phyloP scores from a whole-genome alignment of 2,113 vertebrate genomes.

The Rhadina sibilatrix region DNA sequence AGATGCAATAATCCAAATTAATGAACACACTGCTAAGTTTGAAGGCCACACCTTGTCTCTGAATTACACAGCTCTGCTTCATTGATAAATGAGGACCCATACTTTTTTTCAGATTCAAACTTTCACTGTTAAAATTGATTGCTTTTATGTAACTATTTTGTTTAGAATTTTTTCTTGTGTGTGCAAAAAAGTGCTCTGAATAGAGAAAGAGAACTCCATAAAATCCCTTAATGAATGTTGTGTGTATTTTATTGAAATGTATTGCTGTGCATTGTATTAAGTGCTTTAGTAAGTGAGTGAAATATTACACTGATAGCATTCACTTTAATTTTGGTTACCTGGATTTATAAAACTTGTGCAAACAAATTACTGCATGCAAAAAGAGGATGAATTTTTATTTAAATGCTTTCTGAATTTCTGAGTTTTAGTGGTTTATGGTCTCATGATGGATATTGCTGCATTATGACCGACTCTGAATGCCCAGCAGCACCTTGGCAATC shows the following conservation, averaged over 20 bases:
- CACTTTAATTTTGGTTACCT: slow-evolving; percentile 25
- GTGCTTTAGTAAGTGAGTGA: slow-evolving; percentile 37
- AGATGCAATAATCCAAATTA: not conserved
- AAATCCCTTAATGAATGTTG: slow-evolving; percentile 43
- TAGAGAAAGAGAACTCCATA: slow-evolving; percentile 50
- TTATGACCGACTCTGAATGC: no score
- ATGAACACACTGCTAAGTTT: not conserved
- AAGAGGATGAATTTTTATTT: not conserved
- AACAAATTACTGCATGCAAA: slow-evolving; percentile 57
- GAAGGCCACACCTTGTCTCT: not conserved
- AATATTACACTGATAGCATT: slow-evolving; percentile 1
- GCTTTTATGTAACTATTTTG: not conserved
- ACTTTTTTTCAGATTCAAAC: not conserved
- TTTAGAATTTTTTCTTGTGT: not conserved
- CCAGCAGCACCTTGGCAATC: not conserved
- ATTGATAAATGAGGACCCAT: not conserved
- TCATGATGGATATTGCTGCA: slow-evolving; percentile 56
- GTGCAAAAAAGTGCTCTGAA: slow-evolving; percentile 13
- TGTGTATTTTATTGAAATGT: slow-evolving; percentile 37
- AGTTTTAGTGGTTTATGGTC: slow-evolving; percentile 45
- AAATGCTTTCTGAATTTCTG: slow-evolving; percentile 47
- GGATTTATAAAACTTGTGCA: slow-evolving; percentile 48
- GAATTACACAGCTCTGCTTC: not conserved
- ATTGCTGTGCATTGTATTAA: slow-evolving; percentile 38
- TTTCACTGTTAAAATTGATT: not conserved